Conservation (phyloP, 2,113 vertebrate species). For the Nesoenas mayeri region DNA sequence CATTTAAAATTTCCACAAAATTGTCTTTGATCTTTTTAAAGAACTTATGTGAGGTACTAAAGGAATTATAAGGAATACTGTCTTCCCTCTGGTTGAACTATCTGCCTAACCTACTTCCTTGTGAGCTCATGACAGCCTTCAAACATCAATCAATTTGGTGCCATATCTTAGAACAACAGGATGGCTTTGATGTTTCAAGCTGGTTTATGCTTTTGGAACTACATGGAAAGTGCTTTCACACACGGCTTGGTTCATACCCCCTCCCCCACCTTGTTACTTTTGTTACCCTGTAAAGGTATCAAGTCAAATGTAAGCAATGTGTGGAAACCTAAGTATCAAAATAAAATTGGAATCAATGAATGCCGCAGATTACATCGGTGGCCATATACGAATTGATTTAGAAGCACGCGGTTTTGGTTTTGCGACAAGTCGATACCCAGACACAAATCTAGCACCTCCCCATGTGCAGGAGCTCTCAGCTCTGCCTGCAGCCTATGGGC, state of each 20-base stretch:
- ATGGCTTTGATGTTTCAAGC: background rate
- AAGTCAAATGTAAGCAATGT: background rate
- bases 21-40: background rate
- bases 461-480: background rate
- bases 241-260: background rate
- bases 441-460: background rate
- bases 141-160: background rate
- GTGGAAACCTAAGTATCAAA: background rate
- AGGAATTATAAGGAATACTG: background rate
- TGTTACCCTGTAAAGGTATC: background rate
- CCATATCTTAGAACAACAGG: background rate
- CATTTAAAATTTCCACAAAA: background rate
- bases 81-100: background rate
- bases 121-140: slow-evolving; percentile 1
- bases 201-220: background rate
- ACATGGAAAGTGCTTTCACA: background rate
- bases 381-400: background rate
- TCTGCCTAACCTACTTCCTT: background rate
- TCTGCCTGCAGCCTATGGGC: background rate
- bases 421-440: background rate
- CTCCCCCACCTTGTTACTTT: background rate
- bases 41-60: background rate
- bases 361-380: accelerated
- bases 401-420: background rate
- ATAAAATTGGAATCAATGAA: background rate